phyloP scores from a whole-genome alignment of 92 coral and sea anemone species.

The Epizoanthus scotinus region DNA sequence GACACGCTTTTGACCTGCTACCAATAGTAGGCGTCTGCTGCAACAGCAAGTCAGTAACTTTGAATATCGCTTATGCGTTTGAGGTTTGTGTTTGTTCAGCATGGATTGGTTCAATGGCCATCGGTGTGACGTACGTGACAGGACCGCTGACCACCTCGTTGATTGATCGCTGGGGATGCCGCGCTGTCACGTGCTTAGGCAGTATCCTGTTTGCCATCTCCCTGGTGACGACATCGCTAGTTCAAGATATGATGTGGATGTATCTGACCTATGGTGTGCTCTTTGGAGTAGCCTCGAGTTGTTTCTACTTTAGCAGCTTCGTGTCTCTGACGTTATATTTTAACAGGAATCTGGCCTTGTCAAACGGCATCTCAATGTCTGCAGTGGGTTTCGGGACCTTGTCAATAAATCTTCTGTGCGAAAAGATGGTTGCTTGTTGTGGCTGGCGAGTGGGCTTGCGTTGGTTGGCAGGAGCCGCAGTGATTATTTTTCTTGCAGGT shows the following conservation, averaged over 20 bases:
- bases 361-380: slow-evolving; percentile 77
- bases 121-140: slow-evolving; percentile 68
- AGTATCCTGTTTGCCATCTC: slow-evolving; percentile 60
- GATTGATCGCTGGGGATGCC: slow-evolving; percentile 76
- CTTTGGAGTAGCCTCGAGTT: slow-evolving; percentile 74
- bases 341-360: slow-evolving; percentile 72
- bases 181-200: slow-evolving; percentile 87
- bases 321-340: slow-evolving; percentile 70
- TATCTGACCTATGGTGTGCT: slow-evolving; percentile 83
- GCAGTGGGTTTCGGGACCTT: slow-evolving; percentile 86
- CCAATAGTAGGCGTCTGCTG: no score
- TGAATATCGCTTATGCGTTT: no score
- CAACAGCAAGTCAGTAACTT: no score
- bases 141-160: slow-evolving; percentile 78
- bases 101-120: slow-evolving; percentile 85
- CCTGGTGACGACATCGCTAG: slow-evolving; percentile 72
- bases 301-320: slow-evolving; percentile 76
- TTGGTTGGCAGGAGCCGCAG: slow-evolving; percentile 60
- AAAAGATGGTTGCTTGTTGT: slow-evolving; percentile 52
- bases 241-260: slow-evolving; percentile 65
- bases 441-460: slow-evolving; percentile 71
- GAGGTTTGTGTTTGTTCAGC: slow-evolving; percentile 50
- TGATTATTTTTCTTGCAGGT: slow-evolving; percentile 71
- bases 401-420: slow-evolving; percentile 55
- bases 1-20: no score